Evolutionary conservation across 2,888 invertebrate species (phyloP).

Genomic region (Alloscopus bannaensis): DNA sequence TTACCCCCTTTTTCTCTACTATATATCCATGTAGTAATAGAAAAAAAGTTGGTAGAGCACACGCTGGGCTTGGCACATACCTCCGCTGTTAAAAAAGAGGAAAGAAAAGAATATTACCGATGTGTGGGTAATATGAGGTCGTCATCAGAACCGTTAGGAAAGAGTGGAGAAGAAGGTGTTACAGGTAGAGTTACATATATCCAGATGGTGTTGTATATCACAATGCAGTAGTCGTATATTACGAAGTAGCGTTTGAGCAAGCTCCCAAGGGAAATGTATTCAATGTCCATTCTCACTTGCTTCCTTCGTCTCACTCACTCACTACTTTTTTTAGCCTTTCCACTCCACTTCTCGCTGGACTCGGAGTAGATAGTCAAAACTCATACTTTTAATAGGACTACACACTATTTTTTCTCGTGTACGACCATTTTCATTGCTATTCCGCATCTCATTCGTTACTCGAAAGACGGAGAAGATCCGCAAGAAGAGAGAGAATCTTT

Average conservation of each 20-base stretch:
- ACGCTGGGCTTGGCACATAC: background rate
- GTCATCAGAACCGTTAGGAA: slow-evolving; percentile 19
- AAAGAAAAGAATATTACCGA: background rate
- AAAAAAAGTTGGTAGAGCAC: too few species aligned
- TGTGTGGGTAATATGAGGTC: slow-evolving; percentile 14
- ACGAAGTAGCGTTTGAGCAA: slow-evolving; percentile 43
- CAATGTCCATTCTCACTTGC: slow-evolving; percentile 48
- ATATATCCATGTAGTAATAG: too few species aligned
- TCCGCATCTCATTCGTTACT: slow-evolving; percentile 19
- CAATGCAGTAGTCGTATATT: slow-evolving; percentile 57
- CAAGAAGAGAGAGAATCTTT: slow-evolving; percentile 37
- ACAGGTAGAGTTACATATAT: slow-evolving; percentile 48
- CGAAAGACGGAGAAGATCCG: slow-evolving; percentile 5
- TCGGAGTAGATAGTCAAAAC: slow-evolving; percentile 19
- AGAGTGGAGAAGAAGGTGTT: slow-evolving; percentile 40
- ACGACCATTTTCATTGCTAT: slow-evolving; percentile 22
- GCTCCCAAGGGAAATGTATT: slow-evolving; percentile 62
- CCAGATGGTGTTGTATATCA: slow-evolving; percentile 53
- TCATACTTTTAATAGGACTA: slow-evolving; percentile 33
- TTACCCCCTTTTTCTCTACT: too few species aligned
- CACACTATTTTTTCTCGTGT: background rate
- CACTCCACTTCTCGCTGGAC: background rate
- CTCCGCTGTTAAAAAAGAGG: background rate
- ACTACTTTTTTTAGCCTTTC: too few species aligned
- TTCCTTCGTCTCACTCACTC: slow-evolving; percentile 18